Conservation (phyloP, 2,888 invertebrate genomes). For the Unio delphinus region DNA sequence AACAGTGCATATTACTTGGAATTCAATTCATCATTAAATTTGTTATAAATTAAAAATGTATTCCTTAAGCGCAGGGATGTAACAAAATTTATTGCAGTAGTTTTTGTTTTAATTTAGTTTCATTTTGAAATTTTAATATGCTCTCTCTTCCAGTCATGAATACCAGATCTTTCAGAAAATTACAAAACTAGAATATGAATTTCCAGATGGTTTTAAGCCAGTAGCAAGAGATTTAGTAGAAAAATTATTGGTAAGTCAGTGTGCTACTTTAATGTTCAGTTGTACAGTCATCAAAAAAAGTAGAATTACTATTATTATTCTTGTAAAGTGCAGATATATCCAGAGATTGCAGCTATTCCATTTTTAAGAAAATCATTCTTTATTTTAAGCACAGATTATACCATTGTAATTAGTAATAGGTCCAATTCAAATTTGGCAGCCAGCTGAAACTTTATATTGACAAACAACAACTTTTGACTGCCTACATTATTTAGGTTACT, state of each 20-base stretch:
- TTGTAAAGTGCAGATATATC: no score
- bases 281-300: no score
- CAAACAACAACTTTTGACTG: no score
- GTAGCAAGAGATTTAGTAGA: slow-evolving; percentile 90
- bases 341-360: no score
- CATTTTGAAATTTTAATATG: neutral
- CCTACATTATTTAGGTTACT: no score
- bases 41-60: neutral
- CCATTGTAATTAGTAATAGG: no score
- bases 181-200: slow-evolving; percentile 88
- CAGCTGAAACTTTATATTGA: no score
- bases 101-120: slow-evolving; percentile 3
- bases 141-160: slow-evolving; percentile 80
- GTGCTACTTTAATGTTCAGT: neutral
- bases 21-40: neutral
- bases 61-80: neutral
- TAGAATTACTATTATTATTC: no score
- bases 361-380: no score
- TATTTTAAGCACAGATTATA: no score
- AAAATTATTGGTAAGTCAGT: slow-evolving; percentile 80
- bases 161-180: slow-evolving; percentile 98
- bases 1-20: no score
- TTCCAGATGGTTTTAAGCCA: slow-evolving; percentile 91
- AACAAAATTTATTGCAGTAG: neutral
- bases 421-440: no score